Evolutionary conservation across 2,888 invertebrate genomes (phyloP).

Genomic region (Disparrhopalites patrizii): DNA sequence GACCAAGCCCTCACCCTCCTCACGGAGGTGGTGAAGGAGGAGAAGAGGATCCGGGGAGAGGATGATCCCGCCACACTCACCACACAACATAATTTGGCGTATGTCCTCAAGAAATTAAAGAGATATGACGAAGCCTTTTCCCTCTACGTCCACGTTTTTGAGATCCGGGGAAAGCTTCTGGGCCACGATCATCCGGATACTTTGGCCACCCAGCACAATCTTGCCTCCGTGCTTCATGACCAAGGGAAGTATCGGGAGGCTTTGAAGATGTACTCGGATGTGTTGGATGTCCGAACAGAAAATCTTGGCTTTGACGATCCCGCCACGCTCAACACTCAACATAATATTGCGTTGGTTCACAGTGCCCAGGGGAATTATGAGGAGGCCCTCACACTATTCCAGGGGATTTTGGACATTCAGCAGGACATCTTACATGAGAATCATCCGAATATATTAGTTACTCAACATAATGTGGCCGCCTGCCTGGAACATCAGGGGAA

Average conservation of each 20-base stretch:
- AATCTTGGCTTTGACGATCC: neutral
- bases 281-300: neutral
- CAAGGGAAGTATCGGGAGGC: conserved; percentile 1
- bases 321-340: conserved; percentile 1
- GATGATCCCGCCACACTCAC: neutral
- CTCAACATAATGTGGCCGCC: neutral
- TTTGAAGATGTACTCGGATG: conserved; percentile 2
- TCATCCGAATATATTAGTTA: neutral
- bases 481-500: neutral
- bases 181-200: conserved; percentile 1
- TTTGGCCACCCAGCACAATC: neutral
- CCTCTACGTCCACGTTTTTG: neutral
- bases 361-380: neutral
- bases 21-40: neutral
- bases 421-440: conserved; percentile 3
- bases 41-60: neutral
- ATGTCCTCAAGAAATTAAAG: neutral
- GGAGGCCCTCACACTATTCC: neutral
- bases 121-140: neutral
- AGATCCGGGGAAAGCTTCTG: neutral
- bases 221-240: neutral
- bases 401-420: neutral
- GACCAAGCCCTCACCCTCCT: conserved; percentile 1
- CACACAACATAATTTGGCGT: neutral
- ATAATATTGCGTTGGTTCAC: conserved; percentile 4